These are phyloP conservation scores for Stichodactyla helianthus DNA, from an alignment of 64 coral and sea anemone genomes.

Conservation along the genomic window DNA sequence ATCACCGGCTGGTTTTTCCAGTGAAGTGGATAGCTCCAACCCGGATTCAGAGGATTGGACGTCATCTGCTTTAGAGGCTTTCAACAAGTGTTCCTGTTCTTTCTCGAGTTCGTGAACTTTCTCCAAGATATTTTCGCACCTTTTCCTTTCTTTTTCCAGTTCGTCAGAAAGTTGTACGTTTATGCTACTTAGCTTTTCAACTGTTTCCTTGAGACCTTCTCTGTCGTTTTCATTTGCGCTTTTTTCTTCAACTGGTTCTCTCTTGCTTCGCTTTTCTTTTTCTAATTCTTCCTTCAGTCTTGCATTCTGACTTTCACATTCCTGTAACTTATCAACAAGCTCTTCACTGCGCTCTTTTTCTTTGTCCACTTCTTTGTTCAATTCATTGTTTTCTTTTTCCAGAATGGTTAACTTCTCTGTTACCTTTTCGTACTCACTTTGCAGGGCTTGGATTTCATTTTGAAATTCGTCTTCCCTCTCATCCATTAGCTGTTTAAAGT, in stretches of 20 bases:
- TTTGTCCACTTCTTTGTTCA: not conserved
- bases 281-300: slow-evolving; percentile 34
- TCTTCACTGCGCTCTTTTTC: not conserved
- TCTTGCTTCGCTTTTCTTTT: not conserved
- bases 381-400: slow-evolving; percentile 27
- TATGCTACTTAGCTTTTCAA: slow-evolving; percentile 25
- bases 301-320: slow-evolving; percentile 12
- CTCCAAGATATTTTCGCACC: slow-evolving; percentile 31
- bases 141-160: slow-evolving; percentile 26
- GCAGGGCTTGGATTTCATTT: slow-evolving; percentile 36
- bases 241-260: slow-evolving; percentile 41
- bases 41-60: not conserved
- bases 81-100: slow-evolving; percentile 19
- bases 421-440: slow-evolving; percentile 28
- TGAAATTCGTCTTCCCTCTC: slow-evolving; percentile 56
- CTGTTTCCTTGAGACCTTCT: not conserved
- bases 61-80: not conserved
- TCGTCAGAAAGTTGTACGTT: slow-evolving; percentile 32
- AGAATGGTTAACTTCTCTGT: slow-evolving; percentile 12
- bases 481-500: slow-evolving; percentile 49
- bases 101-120: slow-evolving; percentile 28
- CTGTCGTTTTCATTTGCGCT: slow-evolving; percentile 34
- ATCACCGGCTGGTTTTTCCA: not conserved
- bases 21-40: not conserved
- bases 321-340: slow-evolving; percentile 3